Evolutionary conservation across 2,888 invertebrate species (phyloP), one percentile per base, ranked within the genome.

Genomic region (Apodemia zela): DNA sequence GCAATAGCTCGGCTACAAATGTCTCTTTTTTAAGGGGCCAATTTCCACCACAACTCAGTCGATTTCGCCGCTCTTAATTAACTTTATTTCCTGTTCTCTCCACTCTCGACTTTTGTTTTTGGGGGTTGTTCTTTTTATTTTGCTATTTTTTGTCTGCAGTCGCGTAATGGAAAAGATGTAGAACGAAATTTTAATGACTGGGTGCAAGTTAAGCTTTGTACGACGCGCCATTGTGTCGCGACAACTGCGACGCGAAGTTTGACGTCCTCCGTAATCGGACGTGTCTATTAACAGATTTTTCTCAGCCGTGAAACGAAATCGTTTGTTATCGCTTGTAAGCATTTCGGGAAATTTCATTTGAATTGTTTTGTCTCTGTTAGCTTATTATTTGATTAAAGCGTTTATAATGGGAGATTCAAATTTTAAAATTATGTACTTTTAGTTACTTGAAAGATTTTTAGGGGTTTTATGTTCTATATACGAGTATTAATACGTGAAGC

Each of bases 51-150:
- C 89, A 88, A 84, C 89, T 88, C 89, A 89, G 90, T 89, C 90
- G 90, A 90, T 91, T 91, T 89, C 87, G 85, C 87, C 83, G 89
- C 90, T 89, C 88, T 90, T 91, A 91, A 91, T 91, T 91, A 91
- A 91, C 90, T 91, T 90, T 89, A 90, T 89, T 91, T 90, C 90
- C 89, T 88, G 88, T 89, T 88, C 90, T 89, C 85, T 84, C 82
- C 83, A 81, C 81, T 82, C 82, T 81, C 82, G 84, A 86, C 87
- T 89, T 90, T 90, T 89, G 86, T 89, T 90, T 90, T 88, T 76
- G 71, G 85, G 81, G 79, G 82, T 85, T 80, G 82, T 85, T 79
- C 78, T 81, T 85, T 86, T 88, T 88, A 79, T 87, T 89, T 86
- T 77, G 80, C 84, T 85, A 85, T 89, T 89, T 90, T 89, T 89